Evolutionary conservation across 2,113 vertebrate genomes (phyloP).

Genomic region (Ivindomyrus marchei): DNA sequence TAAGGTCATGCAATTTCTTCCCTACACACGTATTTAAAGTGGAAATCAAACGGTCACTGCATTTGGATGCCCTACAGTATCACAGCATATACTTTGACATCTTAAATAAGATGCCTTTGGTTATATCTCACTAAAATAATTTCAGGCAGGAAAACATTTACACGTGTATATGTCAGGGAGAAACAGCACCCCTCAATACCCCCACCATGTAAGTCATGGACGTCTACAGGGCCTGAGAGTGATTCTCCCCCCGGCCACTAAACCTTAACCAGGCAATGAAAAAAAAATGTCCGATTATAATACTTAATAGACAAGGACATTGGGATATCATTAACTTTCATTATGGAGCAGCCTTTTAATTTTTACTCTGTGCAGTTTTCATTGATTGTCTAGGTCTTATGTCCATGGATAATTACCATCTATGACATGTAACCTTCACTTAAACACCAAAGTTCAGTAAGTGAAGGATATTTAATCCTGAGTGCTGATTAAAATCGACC

Average conservation of each 20-base stretch:
- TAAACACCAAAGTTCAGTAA: not conserved
- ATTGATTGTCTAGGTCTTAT: not conserved
- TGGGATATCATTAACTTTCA: not conserved
- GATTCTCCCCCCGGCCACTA: not conserved
- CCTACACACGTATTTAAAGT: not conserved
- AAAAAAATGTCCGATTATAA: not conserved
- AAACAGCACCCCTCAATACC: not conserved
- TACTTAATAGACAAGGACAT: not conserved
- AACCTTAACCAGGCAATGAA: not conserved
- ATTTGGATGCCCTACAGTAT: not conserved
- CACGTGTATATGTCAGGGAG: not conserved
- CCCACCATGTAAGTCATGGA: not conserved
- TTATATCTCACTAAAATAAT: not conserved
- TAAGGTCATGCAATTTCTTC: not conserved
- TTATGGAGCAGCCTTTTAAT: not conserved
- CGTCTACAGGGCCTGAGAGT: not conserved
- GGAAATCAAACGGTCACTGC: not conserved
- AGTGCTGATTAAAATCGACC: slow-evolving; percentile 1
- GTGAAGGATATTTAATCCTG: not conserved
- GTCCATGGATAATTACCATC: not conserved
- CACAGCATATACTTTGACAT: not conserved
- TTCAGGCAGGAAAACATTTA: not conserved
- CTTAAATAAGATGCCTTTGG: not conserved
- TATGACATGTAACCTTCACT: not conserved
- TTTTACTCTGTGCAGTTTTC: not conserved